These are phyloP conservation scores for Heterodera schachtii DNA, from an alignment of 1,140 invertebrate species.

Conservation along the genomic window DNA sequence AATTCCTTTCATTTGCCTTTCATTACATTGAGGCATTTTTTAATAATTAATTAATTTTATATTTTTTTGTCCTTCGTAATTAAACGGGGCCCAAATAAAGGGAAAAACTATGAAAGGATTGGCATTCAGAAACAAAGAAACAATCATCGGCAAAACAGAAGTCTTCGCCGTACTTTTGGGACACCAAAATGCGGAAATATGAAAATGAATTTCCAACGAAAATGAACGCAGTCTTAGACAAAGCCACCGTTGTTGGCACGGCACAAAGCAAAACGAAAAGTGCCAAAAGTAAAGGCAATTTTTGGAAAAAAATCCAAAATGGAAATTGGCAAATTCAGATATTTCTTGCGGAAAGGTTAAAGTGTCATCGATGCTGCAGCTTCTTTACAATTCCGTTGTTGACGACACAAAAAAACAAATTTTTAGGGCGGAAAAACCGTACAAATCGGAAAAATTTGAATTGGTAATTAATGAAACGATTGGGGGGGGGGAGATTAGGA, in stretches of 20 bases:
- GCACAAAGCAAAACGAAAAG: background rate
- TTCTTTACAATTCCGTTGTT: background rate
- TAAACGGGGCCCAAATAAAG: too few relatives aligned
- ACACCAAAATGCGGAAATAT: background rate
- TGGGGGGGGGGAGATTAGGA: too few relatives aligned
- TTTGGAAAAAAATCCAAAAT: background rate
- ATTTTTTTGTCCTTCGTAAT: too few relatives aligned
- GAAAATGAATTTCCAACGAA: background rate
- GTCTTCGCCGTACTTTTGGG: background rate
- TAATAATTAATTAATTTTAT: too few relatives aligned
- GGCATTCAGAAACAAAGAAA: background rate
- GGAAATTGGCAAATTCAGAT: background rate
- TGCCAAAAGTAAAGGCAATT: background rate
- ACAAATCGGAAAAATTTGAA: background rate
- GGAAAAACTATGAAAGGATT: too few relatives aligned
- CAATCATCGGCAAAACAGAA: background rate
- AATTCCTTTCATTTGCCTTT: too few relatives aligned
- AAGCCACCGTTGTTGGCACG: background rate
- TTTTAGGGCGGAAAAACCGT: background rate
- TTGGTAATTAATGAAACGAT: too few relatives aligned
- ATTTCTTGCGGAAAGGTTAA: background rate
- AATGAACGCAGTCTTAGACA: background rate
- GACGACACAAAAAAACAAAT: background rate
- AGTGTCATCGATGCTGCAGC: background rate
- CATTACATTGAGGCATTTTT: too few relatives aligned